These are phyloP conservation scores for Luperina nickerlii DNA, from an alignment of 2,888 invertebrate species.

Conservation along the genomic window DNA sequence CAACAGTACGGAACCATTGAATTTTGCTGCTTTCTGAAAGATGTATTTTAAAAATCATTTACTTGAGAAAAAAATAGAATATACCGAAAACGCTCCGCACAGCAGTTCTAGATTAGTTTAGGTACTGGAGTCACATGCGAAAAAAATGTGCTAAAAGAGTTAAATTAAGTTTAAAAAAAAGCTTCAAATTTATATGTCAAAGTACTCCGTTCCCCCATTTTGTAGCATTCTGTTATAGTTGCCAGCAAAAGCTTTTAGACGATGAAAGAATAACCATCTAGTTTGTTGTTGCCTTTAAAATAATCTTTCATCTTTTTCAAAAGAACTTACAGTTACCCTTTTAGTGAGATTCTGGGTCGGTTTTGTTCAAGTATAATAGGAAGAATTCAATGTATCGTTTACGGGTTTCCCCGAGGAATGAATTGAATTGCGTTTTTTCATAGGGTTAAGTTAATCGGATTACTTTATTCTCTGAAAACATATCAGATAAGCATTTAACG, in stretches of 20 bases:
- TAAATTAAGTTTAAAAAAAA: slow-evolving; percentile 33
- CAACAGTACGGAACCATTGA: slow-evolving; percentile 65
- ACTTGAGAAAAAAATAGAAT: not conserved
- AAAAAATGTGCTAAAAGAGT: slow-evolving; percentile 5
- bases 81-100: not conserved
- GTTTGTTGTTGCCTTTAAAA: slow-evolving; percentile 51
- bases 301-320: slow-evolving; percentile 60
- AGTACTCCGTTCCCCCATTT: slow-evolving; percentile 35
- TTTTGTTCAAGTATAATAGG: slow-evolving; percentile 57
- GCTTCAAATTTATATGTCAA: slow-evolving; percentile 19
- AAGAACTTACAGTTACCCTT: slow-evolving; percentile 57
- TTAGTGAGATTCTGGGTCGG: slow-evolving; percentile 45
- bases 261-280: slow-evolving; percentile 60
- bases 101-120: not conserved
- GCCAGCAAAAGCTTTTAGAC: slow-evolving; percentile 57
- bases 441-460: slow-evolving; percentile 26
- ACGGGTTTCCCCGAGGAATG: slow-evolving; percentile 10
- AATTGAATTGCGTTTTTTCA: slow-evolving; percentile 10
- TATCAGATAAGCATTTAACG: slow-evolving; percentile 11
- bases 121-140: not conserved
- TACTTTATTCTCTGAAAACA: slow-evolving; percentile 16
- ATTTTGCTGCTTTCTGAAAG: slow-evolving; percentile 69
- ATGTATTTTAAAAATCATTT: slow-evolving; percentile 54
- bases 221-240: slow-evolving; percentile 50
- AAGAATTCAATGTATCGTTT: slow-evolving; percentile 53